These are phyloP conservation scores for Tigriopus californicus DNA, from an alignment of 2,888 invertebrate species.

Conservation along the genomic window DNA sequence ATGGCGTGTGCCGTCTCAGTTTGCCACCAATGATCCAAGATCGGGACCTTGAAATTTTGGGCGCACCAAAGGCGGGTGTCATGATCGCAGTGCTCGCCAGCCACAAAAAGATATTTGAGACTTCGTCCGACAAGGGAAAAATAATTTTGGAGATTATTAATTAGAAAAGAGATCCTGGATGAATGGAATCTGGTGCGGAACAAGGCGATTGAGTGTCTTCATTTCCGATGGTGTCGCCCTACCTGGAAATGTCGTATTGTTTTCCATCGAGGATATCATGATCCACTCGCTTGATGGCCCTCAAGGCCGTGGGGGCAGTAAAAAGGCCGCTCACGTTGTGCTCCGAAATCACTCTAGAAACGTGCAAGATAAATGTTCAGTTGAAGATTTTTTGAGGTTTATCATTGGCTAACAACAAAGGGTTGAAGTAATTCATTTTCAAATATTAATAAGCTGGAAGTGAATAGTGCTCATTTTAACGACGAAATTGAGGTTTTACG, in stretches of 20 bases:
- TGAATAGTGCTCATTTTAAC: too few relatives aligned
- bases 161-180: too few relatives aligned
- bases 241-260: background rate
- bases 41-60: slow-evolving; percentile 45
- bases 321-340: slow-evolving; percentile 67
- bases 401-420: too few relatives aligned
- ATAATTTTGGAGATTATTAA: background rate
- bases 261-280: slow-evolving; percentile 44
- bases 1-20: slow-evolving; percentile 84
- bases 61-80: slow-evolving; percentile 66
- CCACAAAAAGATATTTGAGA: slow-evolving; percentile 42
- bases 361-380: too few relatives aligned
- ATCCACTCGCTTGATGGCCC: slow-evolving; percentile 64
- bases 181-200: too few relatives aligned
- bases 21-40: slow-evolving; percentile 93
- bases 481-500: too few relatives aligned
- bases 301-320: slow-evolving; percentile 73
- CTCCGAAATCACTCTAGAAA: slow-evolving; percentile 55
- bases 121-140: background rate
- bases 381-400: too few relatives aligned
- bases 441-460: too few relatives aligned
- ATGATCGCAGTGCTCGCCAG: slow-evolving; percentile 82
- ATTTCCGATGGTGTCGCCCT: background rate
- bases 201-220: too few relatives aligned
- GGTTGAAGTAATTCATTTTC: too few relatives aligned